phyloP scores from a whole-genome alignment of 2,797 vertebrate species.

The Cuculus canorus region DNA sequence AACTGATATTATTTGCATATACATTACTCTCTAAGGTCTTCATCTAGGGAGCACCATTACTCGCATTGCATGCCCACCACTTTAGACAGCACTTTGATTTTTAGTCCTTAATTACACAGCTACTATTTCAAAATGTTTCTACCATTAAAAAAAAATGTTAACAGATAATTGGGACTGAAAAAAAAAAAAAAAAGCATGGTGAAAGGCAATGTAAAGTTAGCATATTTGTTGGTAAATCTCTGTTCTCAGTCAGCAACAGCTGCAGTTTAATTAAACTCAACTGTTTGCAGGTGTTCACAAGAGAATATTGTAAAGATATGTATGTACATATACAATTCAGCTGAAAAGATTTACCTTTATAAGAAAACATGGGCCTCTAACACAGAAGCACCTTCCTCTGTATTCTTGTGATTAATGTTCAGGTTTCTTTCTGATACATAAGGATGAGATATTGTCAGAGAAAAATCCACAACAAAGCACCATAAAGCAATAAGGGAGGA shows the following conservation, averaged over 20 bases:
- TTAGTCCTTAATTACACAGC: slow-evolving; percentile 45
- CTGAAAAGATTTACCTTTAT: slow-evolving; percentile 8
- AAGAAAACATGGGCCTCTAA: background rate
- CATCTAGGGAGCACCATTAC: slow-evolving; percentile 13
- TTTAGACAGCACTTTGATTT: slow-evolving; percentile 47
- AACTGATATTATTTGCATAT: slow-evolving; percentile 58
- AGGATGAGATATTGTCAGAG: slow-evolving; percentile 18
- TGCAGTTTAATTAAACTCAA: slow-evolving; percentile 63
- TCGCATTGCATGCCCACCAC: background rate
- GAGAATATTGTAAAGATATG: slow-evolving; percentile 4
- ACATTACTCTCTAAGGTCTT: slow-evolving; percentile 33
- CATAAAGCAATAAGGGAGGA: slow-evolving; percentile 2
- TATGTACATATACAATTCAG: background rate
- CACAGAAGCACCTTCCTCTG: background rate
- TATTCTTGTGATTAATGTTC: background rate
- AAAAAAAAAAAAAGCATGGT: background rate
- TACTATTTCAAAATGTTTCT: slow-evolving; percentile 36
- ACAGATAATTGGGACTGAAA: background rate
- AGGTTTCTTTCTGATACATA: slow-evolving; percentile 22
- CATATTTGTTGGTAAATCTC: slow-evolving; percentile 28
- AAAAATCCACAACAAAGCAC: slow-evolving; percentile 36
- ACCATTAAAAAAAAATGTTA: slow-evolving; percentile 21
- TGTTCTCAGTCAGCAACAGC: slow-evolving; percentile 44
- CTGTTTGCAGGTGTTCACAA: slow-evolving; percentile 40
- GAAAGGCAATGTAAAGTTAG: slow-evolving; percentile 23